Conservation (phyloP, 1,140 invertebrate species). For the Tribolium castaneum region DNA sequence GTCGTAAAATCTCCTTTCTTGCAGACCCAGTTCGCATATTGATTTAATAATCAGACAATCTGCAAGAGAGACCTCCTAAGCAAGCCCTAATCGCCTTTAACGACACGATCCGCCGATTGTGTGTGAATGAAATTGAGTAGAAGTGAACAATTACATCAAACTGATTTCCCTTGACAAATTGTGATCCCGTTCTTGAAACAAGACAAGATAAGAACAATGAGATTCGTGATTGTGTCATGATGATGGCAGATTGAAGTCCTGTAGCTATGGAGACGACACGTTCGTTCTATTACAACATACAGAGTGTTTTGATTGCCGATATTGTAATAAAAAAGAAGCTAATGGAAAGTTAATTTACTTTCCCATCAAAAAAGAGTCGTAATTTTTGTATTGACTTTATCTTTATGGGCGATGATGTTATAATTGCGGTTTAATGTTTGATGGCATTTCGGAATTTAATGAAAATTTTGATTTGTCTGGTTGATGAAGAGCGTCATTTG, state of each 20-base stretch:
- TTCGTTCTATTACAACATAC: conserved; percentile 16
- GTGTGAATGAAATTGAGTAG: background rate
- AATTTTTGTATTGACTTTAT: background rate
- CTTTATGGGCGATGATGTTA: background rate
- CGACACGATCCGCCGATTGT: background rate
- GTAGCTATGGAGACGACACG: conserved; percentile 49
- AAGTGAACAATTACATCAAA: conserved; percentile 18
- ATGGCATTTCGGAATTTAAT: background rate
- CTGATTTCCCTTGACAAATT: conserved; percentile 25
- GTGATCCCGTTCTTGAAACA: background rate
- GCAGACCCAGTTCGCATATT: background rate
- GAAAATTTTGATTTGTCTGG: conserved; percentile 10
- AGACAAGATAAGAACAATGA: conserved; percentile 20
- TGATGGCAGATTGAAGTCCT: conserved; percentile 45
- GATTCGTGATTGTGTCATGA: conserved; percentile 42
- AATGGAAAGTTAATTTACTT: conserved; percentile 21
- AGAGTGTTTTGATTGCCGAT: conserved; percentile 23
- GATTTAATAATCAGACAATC: background rate
- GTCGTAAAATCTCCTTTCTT: too few relatives aligned
- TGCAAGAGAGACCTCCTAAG: background rate
- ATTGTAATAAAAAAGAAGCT: conserved; percentile 16
- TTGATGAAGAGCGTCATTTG: conserved; percentile 21
- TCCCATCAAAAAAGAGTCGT: background rate
- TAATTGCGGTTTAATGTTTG: background rate
- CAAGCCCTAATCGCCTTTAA: background rate